Conservation (phyloP, 2,888 invertebrate species). For the Aplocera efformata region DNA sequence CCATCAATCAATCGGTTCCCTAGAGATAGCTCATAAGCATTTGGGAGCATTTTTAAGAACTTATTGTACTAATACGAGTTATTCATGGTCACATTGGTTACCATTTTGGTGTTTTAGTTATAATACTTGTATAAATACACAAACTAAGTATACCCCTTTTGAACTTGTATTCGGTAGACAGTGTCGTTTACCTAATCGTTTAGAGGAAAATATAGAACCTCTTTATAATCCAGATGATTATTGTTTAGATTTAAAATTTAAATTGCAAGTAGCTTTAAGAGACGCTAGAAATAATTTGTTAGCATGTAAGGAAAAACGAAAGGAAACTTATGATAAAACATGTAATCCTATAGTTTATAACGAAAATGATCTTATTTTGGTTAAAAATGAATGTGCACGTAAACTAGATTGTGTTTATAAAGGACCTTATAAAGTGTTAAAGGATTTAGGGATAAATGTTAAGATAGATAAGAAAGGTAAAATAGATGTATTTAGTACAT, state of each 20-base stretch:
- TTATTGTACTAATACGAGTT: constrained; percentile 6
- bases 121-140: constrained; percentile 24
- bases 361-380: background rate
- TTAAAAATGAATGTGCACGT: background rate
- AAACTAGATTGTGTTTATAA: background rate
- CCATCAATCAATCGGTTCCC: constrained; percentile 14
- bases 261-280: constrained; percentile 17
- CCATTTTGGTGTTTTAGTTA: constrained; percentile 24
- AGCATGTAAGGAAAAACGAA: background rate
- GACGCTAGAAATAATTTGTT: background rate
- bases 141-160: constrained; percentile 22
- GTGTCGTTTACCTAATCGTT: constrained; percentile 14
- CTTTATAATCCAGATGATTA: constrained; percentile 22
- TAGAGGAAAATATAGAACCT: constrained; percentile 12
- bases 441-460: background rate
- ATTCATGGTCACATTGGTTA: constrained; percentile 20
- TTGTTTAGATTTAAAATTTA: constrained; percentile 19
- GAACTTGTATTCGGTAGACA: constrained; percentile 25
- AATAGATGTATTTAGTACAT: background rate
- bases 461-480: background rate
- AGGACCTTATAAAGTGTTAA: background rate
- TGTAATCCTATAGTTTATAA: background rate
- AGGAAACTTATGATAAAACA: background rate
- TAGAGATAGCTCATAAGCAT: constrained; percentile 19
- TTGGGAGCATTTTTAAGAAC: constrained; percentile 13